phyloP scores from a whole-genome alignment of 2,888 invertebrate species.

The Pseudanteris insignis region DNA sequence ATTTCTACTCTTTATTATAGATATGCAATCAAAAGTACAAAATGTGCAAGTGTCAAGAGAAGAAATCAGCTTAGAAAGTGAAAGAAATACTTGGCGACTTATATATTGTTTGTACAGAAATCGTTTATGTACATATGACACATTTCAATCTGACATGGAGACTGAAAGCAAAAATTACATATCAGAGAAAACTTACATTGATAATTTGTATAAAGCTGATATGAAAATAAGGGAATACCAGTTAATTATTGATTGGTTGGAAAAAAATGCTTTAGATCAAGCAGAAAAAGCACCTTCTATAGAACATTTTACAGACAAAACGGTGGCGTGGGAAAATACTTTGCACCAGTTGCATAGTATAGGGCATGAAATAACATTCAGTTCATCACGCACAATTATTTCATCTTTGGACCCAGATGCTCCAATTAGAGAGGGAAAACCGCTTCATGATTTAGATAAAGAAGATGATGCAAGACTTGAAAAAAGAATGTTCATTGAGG shows the following conservation, averaged over 20 bases:
- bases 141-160: conserved; percentile 52
- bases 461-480: conserved; percentile 76
- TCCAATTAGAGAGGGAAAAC: conserved; percentile 78
- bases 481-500: conserved; percentile 64
- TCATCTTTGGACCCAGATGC: conserved; percentile 90
- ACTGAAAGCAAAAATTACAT: conserved; percentile 50
- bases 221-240: conserved; percentile 75
- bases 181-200: conserved; percentile 73
- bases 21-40: conserved; percentile 63
- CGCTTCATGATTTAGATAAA: conserved; percentile 85
- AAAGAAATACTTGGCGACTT: conserved; percentile 89
- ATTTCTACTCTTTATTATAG: conserved; percentile 39
- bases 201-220: conserved; percentile 71
- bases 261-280: conserved; percentile 77
- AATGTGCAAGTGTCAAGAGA: conserved; percentile 54
- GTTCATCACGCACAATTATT: conserved; percentile 71
- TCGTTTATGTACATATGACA: conserved; percentile 69
- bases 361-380: conserved; percentile 70
- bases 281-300: conserved; percentile 67
- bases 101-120: conserved; percentile 84
- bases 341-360: conserved; percentile 76
- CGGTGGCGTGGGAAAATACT: conserved; percentile 92
- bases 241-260: conserved; percentile 92
- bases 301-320: conserved; percentile 82
- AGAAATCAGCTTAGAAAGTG: conserved; percentile 73